Evolutionary conservation across 2,888 invertebrate species (phyloP).

Genomic region (Eulithis testata): DNA sequence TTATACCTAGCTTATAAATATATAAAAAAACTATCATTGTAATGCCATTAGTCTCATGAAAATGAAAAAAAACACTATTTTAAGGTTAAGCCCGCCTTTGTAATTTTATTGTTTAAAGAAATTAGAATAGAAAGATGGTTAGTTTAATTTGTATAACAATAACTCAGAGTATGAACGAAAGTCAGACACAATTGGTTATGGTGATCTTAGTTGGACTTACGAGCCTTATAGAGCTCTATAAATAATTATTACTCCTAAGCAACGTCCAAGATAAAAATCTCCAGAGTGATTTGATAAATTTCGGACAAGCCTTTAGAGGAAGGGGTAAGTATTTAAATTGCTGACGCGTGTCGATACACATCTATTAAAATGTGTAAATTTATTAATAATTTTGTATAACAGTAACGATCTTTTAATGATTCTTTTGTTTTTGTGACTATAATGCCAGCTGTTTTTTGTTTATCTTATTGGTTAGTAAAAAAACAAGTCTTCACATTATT

Average conservation of each 20-base stretch:
- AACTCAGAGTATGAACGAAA: too few species aligned
- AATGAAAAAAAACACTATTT: too few species aligned
- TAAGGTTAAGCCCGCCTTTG: too few species aligned
- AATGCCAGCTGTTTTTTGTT: conserved; percentile 47
- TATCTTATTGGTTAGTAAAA: too few species aligned
- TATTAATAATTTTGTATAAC: conserved; percentile 70
- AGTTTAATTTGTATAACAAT: too few species aligned
- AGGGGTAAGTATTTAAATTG: conserved; percentile 78
- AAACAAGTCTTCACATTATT: too few species aligned
- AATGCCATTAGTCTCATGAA: too few species aligned
- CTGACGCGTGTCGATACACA: conserved; percentile 82
- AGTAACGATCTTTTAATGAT: conserved; percentile 72
- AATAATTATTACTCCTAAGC: conserved; percentile 10
- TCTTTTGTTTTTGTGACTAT: conserved; percentile 37
- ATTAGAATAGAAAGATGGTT: too few species aligned
- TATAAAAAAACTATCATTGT: too few species aligned
- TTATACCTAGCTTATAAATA: too few species aligned
- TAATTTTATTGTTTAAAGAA: too few species aligned
- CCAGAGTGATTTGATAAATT: conserved; percentile 81
- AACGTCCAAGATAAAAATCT: conserved; percentile 61
- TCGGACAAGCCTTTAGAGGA: conserved; percentile 74
- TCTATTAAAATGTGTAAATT: conserved; percentile 62
- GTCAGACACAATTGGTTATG: neutral
- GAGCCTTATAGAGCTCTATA: neutral
- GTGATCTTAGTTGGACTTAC: neutral